phyloP scores from a whole-genome alignment of 2,113 vertebrate genomes.

The Mobula birostris region DNA sequence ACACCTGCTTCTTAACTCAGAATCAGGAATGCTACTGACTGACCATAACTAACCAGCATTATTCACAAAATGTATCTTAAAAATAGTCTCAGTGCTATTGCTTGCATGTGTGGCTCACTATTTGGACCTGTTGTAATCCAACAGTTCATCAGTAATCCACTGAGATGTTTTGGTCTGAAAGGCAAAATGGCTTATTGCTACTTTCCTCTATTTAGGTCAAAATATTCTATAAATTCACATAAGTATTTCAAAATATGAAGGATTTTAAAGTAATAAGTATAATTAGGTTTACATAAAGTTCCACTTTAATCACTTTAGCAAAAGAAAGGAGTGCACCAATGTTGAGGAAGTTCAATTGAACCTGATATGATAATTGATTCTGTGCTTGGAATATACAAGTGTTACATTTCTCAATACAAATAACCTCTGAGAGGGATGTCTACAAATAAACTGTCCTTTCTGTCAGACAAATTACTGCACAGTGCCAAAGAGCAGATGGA shows the following conservation, averaged over 20 bases:
- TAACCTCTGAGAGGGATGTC: background rate
- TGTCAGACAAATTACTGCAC: background rate
- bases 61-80: no score
- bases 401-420: background rate
- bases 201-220: background rate
- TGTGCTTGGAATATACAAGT: background rate
- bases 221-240: background rate
- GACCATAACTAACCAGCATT: no score
- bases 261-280: no score
- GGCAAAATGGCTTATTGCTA: background rate
- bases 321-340: no score
- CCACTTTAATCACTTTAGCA: no score
- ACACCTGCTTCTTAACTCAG: no score
- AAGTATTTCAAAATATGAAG: no score
- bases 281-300: no score
- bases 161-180: background rate
- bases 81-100: background rate
- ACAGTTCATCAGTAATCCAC: background rate
- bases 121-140: background rate
- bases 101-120: background rate
- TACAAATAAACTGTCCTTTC: background rate
- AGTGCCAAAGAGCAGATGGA: background rate
- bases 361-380: background rate
- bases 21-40: no score
- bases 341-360: background rate